These are phyloP conservation scores for Drosophila subquinaria DNA, from an alignment of 2,888 invertebrate species.

Conservation along the genomic window DNA sequence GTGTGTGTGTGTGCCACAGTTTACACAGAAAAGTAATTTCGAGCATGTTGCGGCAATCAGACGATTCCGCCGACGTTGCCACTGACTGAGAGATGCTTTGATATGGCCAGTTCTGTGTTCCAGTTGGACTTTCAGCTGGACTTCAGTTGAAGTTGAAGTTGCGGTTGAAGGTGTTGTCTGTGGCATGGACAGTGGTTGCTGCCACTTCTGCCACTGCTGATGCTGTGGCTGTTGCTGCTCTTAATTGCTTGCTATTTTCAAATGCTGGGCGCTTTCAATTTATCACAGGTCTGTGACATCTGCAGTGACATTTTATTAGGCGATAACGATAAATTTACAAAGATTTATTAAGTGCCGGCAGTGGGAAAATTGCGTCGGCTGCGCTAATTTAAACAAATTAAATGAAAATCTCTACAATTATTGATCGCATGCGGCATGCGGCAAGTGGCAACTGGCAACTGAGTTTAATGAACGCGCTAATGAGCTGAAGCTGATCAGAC, in stretches of 20 bases:
- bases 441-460: constrained; percentile 30
- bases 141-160: constrained; percentile 30
- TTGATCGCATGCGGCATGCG: constrained; percentile 61
- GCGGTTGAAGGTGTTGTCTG: constrained; percentile 60
- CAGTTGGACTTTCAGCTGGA: constrained; percentile 23
- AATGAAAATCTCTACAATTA: constrained; percentile 74
- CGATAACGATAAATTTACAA: constrained; percentile 82
- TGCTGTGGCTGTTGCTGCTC: constrained; percentile 43
- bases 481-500: constrained; percentile 52
- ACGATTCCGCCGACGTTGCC: constrained; percentile 66
- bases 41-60: constrained; percentile 80
- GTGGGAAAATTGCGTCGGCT: constrained; percentile 60
- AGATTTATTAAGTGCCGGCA: constrained; percentile 75
- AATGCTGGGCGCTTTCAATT: constrained; percentile 79
- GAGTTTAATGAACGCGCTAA: constrained; percentile 75
- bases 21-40: constrained; percentile 82
- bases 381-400: constrained; percentile 79
- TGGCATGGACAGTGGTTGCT: constrained; percentile 44
- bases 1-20: constrained; percentile 63
- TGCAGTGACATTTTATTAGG: constrained; percentile 79
- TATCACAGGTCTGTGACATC: constrained; percentile 71
- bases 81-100: constrained; percentile 70
- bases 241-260: constrained; percentile 81
- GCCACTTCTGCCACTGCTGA: constrained; percentile 4
- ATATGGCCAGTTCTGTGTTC: constrained; percentile 62